Evolutionary conservation across 2,888 invertebrate species (phyloP), one percentile per base, ranked within the genome.

Genomic region (Seira sanloemensis): DNA sequence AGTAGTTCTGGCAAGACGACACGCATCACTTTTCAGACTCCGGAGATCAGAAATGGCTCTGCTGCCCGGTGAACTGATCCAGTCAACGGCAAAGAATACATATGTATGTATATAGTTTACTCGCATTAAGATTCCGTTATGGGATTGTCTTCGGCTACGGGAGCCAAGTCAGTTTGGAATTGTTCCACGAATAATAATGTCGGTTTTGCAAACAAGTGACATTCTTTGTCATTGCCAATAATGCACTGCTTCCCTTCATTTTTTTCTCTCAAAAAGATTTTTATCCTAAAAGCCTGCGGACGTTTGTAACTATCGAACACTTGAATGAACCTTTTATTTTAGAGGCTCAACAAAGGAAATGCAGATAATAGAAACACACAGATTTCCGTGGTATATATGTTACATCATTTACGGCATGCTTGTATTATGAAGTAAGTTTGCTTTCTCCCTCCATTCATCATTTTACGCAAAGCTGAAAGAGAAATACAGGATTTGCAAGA

Each of bases 121-220:
- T n/a, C n/a, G n/a, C n/a, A n/a, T n/a, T n/a, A n/a, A 37, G 37
- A 37, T 37, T 37, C 37, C 37, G 4, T 4, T 7, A 37, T 37
- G 37, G 37, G 37, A 37, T 4, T 37, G 37, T 37, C 37, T 4
- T 12, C 12, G 37, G 37, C 37, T 7, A 12, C 37, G 12, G 18
- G 1, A 46, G 23, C 68, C 58, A 58, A 25, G 2, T 69, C 68
- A 19, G 23, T 26, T 77, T 77, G 77, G 69, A 77, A 27, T 21
- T 7, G 69, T 77, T 68, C 77, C 77, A 77, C 21, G 68, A 68
- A 69, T 69, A 72, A 23, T 24, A n/a, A 25, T 73, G 16, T 23
- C 19, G 2, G 18, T 74, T 25, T 12, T 74, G 21, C 58, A n/a
- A 54, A 24, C 73, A 58, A 58, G 50, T 73, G 73, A 73, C 73